Evolutionary conservation across 2,113 vertebrate species (phyloP), one percentile per base, ranked within the genome.

Genomic region (Peromyscus maniculatus): DNA sequence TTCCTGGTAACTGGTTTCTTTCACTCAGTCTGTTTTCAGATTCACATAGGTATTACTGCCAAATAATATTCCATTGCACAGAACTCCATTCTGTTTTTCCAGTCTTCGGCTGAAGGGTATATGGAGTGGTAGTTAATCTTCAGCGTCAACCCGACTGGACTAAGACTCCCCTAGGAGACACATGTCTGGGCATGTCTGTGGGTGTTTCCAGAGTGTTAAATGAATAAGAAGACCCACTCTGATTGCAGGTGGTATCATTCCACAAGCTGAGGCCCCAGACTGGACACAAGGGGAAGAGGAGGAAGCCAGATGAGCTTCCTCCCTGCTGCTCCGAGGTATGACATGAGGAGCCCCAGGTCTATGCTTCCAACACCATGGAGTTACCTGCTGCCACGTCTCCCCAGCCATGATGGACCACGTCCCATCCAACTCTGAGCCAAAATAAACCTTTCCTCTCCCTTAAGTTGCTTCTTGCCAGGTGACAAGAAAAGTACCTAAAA

Each of bases 1-100:
- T n/a, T 31, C 36, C 87, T 36, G 46, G 69, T 86, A 43, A 82
- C 17, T 74, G 82, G 19, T 64, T 95, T 95, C 77, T 86, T 92
- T 57, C 10, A 91, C 36, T 15, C 8, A 66, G 71, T 49, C 28
- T 39, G 24, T 91, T 88, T 97, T 78, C 39, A 64, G 24, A 87
- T 43, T 94, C 43, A 91, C 28, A 15, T 36, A 57, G 46, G 8
- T 74, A 62, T 84, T 67, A 8, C 31, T 94, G 90, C 13, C 57
- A 83, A 96, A 67, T 87, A 77, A 33, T 46, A 82, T 2, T 78
- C 43, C 10, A 95, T 2, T 78, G 8, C 55, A 93, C 31, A 46
- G 33, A 95, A 96, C 52, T 43, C 43, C 6, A 52, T 62, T 86
- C 71, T 87, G 6, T 78, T 79, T 88, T 62, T 8, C 33, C 64